phyloP scores from a whole-genome alignment of 2,797 vertebrate genomes.

The Pseudocheirus occidentalis region DNA sequence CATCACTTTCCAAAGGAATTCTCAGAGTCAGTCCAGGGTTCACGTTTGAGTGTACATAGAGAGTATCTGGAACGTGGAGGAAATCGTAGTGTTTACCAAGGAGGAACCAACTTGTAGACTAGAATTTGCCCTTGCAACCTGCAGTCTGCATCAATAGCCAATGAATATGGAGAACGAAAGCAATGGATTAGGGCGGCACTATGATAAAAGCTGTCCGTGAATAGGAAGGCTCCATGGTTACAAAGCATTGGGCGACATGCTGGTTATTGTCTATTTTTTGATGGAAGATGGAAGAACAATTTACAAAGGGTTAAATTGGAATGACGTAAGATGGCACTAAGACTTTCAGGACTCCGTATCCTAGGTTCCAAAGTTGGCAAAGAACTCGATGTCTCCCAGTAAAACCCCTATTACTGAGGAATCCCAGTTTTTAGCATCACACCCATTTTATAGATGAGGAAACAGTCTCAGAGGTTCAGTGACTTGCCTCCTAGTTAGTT shows the following conservation, averaged over 20 bases:
- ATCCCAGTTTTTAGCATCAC: neutral
- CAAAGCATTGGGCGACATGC: neutral
- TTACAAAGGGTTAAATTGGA: neutral
- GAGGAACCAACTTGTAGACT: neutral
- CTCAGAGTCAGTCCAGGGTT: neutral
- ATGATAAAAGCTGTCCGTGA: neutral
- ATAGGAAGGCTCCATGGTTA: neutral
- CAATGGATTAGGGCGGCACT: neutral
- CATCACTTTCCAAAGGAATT: neutral
- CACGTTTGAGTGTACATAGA: neutral
- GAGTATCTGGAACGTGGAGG: conserved; percentile 1
- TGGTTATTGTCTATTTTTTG: neutral
- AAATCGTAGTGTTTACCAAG: neutral
- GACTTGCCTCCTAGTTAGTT: neutral
- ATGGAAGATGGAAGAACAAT: neutral
- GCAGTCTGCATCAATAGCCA: conserved; percentile 24
- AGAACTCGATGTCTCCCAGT: neutral
- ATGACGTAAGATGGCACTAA: neutral
- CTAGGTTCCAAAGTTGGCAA: neutral
- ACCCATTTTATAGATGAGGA: neutral
- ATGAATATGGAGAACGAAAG: conserved; percentile 12
- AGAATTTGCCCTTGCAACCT: neutral
- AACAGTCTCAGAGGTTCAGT: neutral
- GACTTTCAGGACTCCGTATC: neutral
- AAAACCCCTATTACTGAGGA: too few species aligned